Base-by-base conservation (phyloP, 2,888 invertebrate genomes). In the Cyaniris semiargus region DNA sequence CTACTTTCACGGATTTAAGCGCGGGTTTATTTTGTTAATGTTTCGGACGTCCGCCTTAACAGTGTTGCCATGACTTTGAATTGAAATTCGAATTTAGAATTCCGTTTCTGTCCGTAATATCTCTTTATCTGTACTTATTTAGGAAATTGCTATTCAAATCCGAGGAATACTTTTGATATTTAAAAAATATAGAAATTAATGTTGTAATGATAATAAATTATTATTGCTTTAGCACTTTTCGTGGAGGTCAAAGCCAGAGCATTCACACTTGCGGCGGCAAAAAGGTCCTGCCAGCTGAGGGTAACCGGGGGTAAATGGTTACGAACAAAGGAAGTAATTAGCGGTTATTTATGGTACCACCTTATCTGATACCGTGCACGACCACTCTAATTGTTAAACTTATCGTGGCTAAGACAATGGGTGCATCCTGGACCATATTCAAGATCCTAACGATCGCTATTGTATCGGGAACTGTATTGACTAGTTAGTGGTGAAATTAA, bases 271-370 rank as follows among this genome's bases (percentile, higher is more conserved):
- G 27, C 23, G 66, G 27, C 66, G 27, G 34, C 31, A 31, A 34
- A 31, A 34, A 70, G 34, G n/a, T 31, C 15, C 31, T 70, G 18
- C 18, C 38, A 38, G 71, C 71, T 66, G 38, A 38, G 70, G 70
- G 70, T 70, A 72, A 38, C 23, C 23, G 72, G 74, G 48, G 74
- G 72, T 77, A 58, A 77, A 77, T 44, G 38, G 76, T 77, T 81
- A 80, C 81, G 81, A 81, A 81, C 81, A 81, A 88, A 89, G 87
- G 86, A 87, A 89, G 90, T 91, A 91, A 92, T 92, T 92, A 92
- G 89, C 83, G 86, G 83, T 90, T 88, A 91, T 91, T 90, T 91
- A 90, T 91, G 84, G 88, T 83, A 86, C 87, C 86, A 86, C 88
- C 88, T 92, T 91, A 92, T 91, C 91, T 90, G 84, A 80, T 81